These are phyloP conservation scores for Papilio xuthus DNA, from an alignment of 1,140 invertebrate species.

Conservation along the genomic window DNA sequence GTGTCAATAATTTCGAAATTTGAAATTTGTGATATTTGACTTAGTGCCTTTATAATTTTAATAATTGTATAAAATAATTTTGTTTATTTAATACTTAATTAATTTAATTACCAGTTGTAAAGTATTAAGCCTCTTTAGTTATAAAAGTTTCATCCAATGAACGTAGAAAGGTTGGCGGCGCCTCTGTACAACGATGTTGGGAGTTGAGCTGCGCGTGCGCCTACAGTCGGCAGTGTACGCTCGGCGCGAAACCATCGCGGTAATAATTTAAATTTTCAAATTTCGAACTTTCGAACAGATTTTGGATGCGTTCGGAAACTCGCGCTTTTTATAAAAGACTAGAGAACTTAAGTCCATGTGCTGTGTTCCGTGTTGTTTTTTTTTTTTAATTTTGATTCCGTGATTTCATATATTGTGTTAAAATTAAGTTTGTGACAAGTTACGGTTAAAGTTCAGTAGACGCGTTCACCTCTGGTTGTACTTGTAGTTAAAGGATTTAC, in stretches of 20 bases:
- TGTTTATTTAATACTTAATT: no score
- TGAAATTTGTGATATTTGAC: no score
- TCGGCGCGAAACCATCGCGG: conserved; percentile 55
- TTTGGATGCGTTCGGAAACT: conserved; percentile 33
- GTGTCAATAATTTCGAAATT: no score
- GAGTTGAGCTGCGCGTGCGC: conserved; percentile 69
- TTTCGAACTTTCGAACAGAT: conserved; percentile 57
- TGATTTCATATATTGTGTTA: conserved; percentile 53
- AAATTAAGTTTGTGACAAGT: conserved; percentile 68
- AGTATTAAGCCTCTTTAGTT: not conserved
- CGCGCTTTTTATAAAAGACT: conserved; percentile 39
- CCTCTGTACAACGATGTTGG: conserved; percentile 54
- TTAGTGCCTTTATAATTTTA: no score
- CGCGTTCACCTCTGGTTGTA: conserved; percentile 56
- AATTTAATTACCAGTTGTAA: not conserved
- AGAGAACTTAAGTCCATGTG: conserved; percentile 38
- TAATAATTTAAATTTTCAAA: conserved; percentile 49
- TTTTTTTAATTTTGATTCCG: conserved; percentile 30
- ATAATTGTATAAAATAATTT: no score
- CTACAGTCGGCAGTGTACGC: conserved; percentile 70
- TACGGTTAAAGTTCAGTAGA: conserved; percentile 66
- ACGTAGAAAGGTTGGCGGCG: conserved; percentile 58
- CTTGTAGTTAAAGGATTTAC: conserved; percentile 45
- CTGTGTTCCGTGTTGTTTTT: conserved; percentile 34
- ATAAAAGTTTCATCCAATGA: not conserved